phyloP scores from a whole-genome alignment of 2,797 vertebrate species.

The Ceyx erithaca region DNA sequence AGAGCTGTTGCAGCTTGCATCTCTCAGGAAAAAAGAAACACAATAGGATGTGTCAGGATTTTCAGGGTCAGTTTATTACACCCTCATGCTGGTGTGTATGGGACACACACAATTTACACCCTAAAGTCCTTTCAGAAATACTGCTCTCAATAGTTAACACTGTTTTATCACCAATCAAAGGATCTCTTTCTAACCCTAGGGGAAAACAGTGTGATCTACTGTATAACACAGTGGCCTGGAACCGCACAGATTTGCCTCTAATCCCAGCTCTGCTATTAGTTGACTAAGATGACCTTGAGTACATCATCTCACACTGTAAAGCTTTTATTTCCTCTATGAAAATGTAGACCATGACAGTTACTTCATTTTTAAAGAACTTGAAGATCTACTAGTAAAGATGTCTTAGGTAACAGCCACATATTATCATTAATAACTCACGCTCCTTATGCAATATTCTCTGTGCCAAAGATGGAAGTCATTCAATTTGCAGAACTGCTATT shows the following conservation, averaged over 20 bases:
- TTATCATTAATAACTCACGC: slow-evolving; percentile 44
- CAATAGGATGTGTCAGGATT: neutral
- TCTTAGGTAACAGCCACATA: slow-evolving; percentile 43
- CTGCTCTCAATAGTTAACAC: neutral
- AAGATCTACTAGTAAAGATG: slow-evolving; percentile 44
- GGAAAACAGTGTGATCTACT: slow-evolving; percentile 11
- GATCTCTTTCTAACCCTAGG: neutral
- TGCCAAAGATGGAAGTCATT: slow-evolving; percentile 63
- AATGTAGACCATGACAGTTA: slow-evolving; percentile 45
- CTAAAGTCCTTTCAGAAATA: slow-evolving; percentile 17
- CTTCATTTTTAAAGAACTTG: slow-evolving; percentile 62
- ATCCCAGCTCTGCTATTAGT: slow-evolving; percentile 20
- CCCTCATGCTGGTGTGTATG: neutral
- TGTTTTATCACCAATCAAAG: neutral
- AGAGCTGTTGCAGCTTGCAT: neutral
- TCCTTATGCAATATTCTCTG: slow-evolving; percentile 25
- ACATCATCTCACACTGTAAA: neutral
- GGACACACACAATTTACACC: neutral
- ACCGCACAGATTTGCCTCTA: neutral
- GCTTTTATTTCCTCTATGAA: slow-evolving; percentile 7
- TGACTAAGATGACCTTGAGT: slow-evolving; percentile 37
- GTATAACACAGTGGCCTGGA: neutral
- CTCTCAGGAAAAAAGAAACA: neutral
- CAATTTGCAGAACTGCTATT: slow-evolving; percentile 51
- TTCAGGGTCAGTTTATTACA: neutral